Base-by-base conservation (phyloP, 2,797 vertebrate genomes). In the Pitangus sulphuratus region DNA sequence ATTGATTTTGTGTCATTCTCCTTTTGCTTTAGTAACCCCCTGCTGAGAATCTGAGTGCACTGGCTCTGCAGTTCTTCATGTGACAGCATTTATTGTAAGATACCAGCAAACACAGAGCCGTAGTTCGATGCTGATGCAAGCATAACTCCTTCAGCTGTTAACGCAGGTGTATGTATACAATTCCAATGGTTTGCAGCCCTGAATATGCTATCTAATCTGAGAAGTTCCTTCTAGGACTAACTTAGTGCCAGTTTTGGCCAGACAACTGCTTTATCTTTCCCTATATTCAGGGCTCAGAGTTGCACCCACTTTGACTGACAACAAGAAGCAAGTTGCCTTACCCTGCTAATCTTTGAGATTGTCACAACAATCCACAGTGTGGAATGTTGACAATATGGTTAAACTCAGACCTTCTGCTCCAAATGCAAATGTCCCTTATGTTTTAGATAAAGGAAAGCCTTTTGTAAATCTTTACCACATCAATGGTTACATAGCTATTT, bases 251-350 rank as follows among this genome's bases (percentile, higher is more conserved):
- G 56, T 85, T 94, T 94, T 93, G 71, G 61, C 40, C 87, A 93
- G 68, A 75, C 26, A 87, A 79, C 78, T 83, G 37, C 75, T 92
- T 95, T 86, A 93, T 93, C 84, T 93, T 87, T 44, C 45, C 24
- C n/a, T 48, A 0, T 75, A 42, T 53, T 80, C 68, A 70, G 51
- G 64, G 40, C 72, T 83, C 53, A 85, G 48, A 48, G 53, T 85
- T 0, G 0, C 88, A 92, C 78, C 22, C 84, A 61, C 60, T 87
- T 57, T 61, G 75, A 80, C 74, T 87, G 86, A 94, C 80, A 51
- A 89, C 65, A 51, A 33, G 44, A 50, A 79, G 65, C 39, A 57
- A 93, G 85, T 10, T 75, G 74, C 70, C 22, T 60, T 78, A 61
- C 60, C 57, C 35, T 8, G 12, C 65, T 76, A 89, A 90, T 93